Base-by-base conservation (phyloP, 2,113 vertebrate species). In the Coturnix japonica region DNA sequence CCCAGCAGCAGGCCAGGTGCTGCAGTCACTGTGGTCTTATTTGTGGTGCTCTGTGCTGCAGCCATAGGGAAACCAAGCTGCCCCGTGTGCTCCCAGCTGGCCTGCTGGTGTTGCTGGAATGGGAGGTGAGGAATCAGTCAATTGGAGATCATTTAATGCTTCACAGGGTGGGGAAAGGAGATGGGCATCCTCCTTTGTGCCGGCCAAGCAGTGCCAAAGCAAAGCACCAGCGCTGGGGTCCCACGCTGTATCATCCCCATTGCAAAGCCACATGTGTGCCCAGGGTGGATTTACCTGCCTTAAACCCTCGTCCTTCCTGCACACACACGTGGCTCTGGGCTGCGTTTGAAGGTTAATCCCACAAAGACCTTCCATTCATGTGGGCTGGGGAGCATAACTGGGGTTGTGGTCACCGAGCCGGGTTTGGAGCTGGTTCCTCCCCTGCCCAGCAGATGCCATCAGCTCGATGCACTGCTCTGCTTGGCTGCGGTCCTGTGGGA, bases 391-490 rank as follows among this genome's bases (percentile, higher is more conserved):
- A 6, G 2, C 0, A 6, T 10, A 0, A 0, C 76, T 33, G 81
- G 70, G 43, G 30, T 67, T 0, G 0, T 0, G 0, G 5, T 53
- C 47, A 2, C 0, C 28, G 78, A 49, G 6, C 9, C 9, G 41
- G 1, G 23, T 7, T 33, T 0, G 7, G 75, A 61, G 83, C 53
- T 21, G 66, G 20, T 79, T 63, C 63, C 61, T 73, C 26, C 53
- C 31, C 66, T 69, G 9, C 41, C 28, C 2, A 83, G 63, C 4
- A 0, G 39, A 35, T 0, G 1, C 57, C 3, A 9, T 37, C 7
- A 6, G 5, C 0, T 51, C 26, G 0, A 3, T 33, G 28, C 2
- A 0, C 81, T 11, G 70, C 84, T 57, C 76, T 10, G 28, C 84
- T 13, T 4, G 26, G 1, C 1, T 15, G 54, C 22, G 13, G 0